These are phyloP conservation scores for Picathartes gymnocephalus DNA, from an alignment of 2,113 vertebrate species.

Conservation along the genomic window DNA sequence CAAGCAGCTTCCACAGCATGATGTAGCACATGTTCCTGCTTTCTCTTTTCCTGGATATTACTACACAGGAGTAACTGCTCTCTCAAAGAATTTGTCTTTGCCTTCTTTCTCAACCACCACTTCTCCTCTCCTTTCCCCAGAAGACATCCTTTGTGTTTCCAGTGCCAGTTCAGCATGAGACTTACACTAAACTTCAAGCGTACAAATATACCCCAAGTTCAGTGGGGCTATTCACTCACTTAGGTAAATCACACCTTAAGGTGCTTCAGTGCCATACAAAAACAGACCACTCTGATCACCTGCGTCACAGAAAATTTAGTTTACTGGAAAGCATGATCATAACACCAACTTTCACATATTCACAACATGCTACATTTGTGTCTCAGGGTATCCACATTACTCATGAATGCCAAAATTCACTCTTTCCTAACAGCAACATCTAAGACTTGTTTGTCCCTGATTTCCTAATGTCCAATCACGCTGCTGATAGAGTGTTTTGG, in stretches of 20 bases:
- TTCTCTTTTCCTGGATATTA: neutral
- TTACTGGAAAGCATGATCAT: neutral
- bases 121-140: neutral
- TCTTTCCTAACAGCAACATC: neutral
- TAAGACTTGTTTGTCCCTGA: neutral
- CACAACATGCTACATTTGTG: rapidly evolving
- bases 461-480: rapidly evolving
- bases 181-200: rapidly evolving
- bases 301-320: neutral
- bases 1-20: neutral
- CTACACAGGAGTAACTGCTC: neutral
- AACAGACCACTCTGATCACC: neutral
- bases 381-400: neutral
- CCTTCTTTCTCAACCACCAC: neutral
- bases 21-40: neutral
- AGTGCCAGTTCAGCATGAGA: neutral
- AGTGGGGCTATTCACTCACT: neutral
- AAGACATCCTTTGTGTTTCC: neutral
- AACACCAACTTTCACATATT: neutral
- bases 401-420: neutral
- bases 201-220: neutral
- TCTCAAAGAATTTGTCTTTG: neutral
- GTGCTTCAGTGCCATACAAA: neutral
- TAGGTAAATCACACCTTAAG: neutral
- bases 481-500: neutral